Percentiles rank a stretch among this genome's conserved stretches.
phyloP scores from a whole-genome alignment of 2,888 invertebrate species.

The Bedellia somnulentella region DNA sequence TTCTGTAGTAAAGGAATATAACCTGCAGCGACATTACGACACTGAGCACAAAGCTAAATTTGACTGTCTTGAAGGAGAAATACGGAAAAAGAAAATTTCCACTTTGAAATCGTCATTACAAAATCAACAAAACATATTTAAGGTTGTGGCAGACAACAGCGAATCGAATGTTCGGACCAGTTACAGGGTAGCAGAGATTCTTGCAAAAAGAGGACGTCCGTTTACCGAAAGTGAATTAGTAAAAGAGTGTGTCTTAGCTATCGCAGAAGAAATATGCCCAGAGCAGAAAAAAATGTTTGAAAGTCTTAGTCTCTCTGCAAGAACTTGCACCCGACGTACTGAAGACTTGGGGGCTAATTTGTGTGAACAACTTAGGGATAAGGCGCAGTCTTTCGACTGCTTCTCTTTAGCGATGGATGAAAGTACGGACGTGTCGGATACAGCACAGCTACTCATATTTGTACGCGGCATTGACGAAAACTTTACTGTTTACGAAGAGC shows the following conservation, averaged over 20 bases:
- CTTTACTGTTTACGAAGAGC: too few relatives aligned
- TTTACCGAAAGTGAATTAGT: constrained; percentile 9
- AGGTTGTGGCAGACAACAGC: constrained; percentile 3
- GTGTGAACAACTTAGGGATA: constrained; percentile 12
- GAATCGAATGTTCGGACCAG: constrained; percentile 10
- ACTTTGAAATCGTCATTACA: background rate
- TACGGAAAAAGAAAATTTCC: background rate
- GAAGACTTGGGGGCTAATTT: constrained; percentile 11
- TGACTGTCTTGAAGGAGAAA: too few relatives aligned
- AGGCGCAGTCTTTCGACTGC: constrained; percentile 11
- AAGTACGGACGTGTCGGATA: constrained; percentile 13
- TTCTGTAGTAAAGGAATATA: too few relatives aligned
- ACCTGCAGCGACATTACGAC: too few relatives aligned
- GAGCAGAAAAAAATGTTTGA: constrained; percentile 11
- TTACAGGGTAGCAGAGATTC: constrained; percentile 10
- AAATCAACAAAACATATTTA: background rate
- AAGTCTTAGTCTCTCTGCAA: constrained; percentile 13
- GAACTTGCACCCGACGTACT: constrained; percentile 11
- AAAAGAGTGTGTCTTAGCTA: constrained; percentile 11
- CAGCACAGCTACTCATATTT: too few relatives aligned
- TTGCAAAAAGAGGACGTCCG: constrained; percentile 6
- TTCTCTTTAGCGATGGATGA: constrained; percentile 14
- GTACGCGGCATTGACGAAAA: constrained; percentile 1
- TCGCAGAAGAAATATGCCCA: constrained; percentile 10
- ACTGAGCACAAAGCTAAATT: too few relatives aligned